Conservation (phyloP, 2,113 vertebrate species). For the Helogale parvula region DNA sequence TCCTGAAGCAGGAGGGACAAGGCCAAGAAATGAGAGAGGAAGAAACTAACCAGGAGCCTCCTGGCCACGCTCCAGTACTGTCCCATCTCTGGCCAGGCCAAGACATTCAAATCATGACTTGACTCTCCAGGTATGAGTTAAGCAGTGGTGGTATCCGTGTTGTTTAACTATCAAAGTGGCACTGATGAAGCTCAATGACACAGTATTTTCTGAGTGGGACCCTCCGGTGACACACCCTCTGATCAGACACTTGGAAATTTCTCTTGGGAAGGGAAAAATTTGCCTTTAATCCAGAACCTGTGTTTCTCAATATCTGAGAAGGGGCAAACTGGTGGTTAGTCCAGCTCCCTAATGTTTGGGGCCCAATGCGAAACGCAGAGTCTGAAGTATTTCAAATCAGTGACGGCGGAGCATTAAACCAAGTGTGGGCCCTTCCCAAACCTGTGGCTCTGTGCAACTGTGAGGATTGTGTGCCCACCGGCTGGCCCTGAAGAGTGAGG, state of each 20-base stretch:
- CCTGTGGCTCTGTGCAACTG: fast-evolving
- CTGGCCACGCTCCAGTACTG: not conserved
- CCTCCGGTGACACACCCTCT: not conserved
- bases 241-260: not conserved
- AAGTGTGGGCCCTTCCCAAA: too few species aligned
- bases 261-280: not conserved
- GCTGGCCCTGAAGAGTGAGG: not conserved
- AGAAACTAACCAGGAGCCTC: not conserved
- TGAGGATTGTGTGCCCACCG: not conserved
- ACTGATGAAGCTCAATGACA: not conserved
- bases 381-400: not conserved
- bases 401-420: not conserved
- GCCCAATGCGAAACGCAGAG: not conserved
- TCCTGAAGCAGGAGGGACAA: not conserved
- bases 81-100: not conserved
- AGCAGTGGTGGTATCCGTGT: not conserved
- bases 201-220: not conserved
- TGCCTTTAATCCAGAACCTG: not conserved
- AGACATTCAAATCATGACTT: not conserved
- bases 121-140: not conserved
- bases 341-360: not conserved
- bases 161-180: not conserved
- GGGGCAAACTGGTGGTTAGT: not conserved
- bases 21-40: not conserved
- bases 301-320: not conserved